Evolutionary conservation across 1,140 invertebrate genomes (phyloP).

Genomic region (Ceratoteleas bidentatus): DNA sequence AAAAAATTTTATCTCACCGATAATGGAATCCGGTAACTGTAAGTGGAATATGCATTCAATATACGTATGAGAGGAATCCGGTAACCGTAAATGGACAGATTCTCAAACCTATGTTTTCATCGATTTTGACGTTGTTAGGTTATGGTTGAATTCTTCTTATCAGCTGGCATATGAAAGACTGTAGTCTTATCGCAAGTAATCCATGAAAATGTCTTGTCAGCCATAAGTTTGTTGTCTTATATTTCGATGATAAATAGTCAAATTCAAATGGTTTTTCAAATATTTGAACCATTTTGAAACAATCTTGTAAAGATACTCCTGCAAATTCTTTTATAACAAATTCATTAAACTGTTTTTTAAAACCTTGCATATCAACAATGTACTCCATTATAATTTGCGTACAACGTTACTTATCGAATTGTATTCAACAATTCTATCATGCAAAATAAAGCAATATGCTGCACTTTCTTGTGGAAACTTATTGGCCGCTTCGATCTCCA

Average conservation of each 20-base stretch:
- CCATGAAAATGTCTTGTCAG: background rate
- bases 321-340: conserved; percentile 15
- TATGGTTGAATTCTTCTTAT: too few relatives aligned
- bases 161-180: too few relatives aligned
- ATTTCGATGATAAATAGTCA: background rate
- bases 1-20: too few relatives aligned
- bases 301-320: background rate
- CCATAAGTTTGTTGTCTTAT: background rate
- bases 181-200: too few relatives aligned
- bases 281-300: background rate
- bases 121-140: too few relatives aligned
- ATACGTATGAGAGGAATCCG: too few relatives aligned
- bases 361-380: conserved; percentile 7
- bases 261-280: background rate
- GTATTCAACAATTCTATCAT: conserved; percentile 13
- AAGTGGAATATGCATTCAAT: too few relatives aligned
- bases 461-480: conserved; percentile 4
- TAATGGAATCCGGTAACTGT: too few relatives aligned
- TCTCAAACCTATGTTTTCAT: too few relatives aligned
- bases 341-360: background rate
- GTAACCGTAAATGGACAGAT: too few relatives aligned
- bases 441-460: conserved; percentile 15
- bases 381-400: conserved; percentile 3
- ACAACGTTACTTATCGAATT: conserved; percentile 20
- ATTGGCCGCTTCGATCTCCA: background rate